Evolutionary conservation across 2,888 invertebrate genomes (phyloP).

Genomic region (Drosophila lacicola): DNA sequence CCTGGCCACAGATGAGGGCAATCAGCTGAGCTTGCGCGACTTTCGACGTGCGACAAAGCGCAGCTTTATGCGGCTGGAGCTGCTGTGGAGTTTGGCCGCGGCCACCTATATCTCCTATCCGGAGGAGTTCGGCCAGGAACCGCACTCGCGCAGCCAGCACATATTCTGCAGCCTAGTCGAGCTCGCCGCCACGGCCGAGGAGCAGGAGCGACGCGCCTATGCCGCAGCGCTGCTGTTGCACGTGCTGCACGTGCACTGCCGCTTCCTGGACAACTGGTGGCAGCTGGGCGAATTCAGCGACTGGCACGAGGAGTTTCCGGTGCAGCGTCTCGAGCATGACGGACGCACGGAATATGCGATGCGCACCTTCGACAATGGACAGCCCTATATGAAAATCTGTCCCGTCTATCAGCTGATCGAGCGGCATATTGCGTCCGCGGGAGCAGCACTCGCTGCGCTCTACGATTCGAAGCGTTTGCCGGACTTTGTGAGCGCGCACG

Average conservation of each 20-base stretch:
- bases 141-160: slow-evolving; percentile 24
- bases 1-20: not conserved
- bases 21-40: not conserved
- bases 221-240: slow-evolving; percentile 36
- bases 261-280: slow-evolving; percentile 50
- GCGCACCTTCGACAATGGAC: not conserved
- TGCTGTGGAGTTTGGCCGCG: slow-evolving; percentile 19
- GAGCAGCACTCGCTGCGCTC: slow-evolving; percentile 18
- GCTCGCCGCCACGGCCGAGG: not conserved
- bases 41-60: slow-evolving; percentile 9
- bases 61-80: slow-evolving; percentile 9
- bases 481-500: slow-evolving; percentile 24
- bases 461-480: slow-evolving; percentile 23
- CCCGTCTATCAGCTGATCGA: slow-evolving; percentile 24
- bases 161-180: slow-evolving; percentile 9
- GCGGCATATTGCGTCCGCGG: slow-evolving; percentile 24
- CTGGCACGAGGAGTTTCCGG: slow-evolving; percentile 34
- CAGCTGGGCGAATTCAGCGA: slow-evolving; percentile 40
- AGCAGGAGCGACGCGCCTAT: not conserved
- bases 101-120: slow-evolving; percentile 3
- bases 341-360: slow-evolving; percentile 22
- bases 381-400: not conserved
- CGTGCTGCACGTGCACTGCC: slow-evolving; percentile 38
- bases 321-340: rapidly evolving
- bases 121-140: not conserved